Evolutionary conservation across 1,140 invertebrate genomes (phyloP), one percentile per base, ranked within the genome.

Genomic region (Dolichoris vasculosae): DNA sequence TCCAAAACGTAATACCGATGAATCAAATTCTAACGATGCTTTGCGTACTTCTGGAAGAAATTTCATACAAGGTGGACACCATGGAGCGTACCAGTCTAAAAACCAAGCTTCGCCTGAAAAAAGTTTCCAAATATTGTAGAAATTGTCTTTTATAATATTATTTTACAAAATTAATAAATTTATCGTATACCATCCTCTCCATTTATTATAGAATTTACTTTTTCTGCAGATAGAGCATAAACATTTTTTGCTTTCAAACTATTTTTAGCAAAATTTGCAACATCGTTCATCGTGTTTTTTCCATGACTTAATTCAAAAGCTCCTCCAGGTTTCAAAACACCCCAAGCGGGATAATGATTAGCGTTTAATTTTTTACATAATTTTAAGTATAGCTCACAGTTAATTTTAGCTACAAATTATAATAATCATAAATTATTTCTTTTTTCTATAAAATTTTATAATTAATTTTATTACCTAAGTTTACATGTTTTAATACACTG

Each of bases 31-130:
- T 84, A 93, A 93, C 64, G 96, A 96, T 8, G 96, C 95, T 92
- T 95, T 96, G 17, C 96, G 93, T 73, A 97, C 93, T 92, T 97
- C 96, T 59, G 96, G 96, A 23, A 97, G 91, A 80, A 97, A 93
- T 83, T 94, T 93, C 92, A 96, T 94, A 90, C 97, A 97, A 0
- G 97, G 96, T n/a, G 96, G 96, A 93, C 97, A 97, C 96, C 96
- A 97, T 88, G 97, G 96, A 8, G 96, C 96, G 93, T 96, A 97
- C 94, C 97, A 97, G 89, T 97, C 96, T 43, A 97, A 94, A 89
- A 97, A 95, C 96, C 96, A 96, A 2, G 94, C 92, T 85, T 93
- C 92, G 59, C 91, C 85, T 86, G 23, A 20, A 48, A 23, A 73
- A 76, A 81, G 40, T 63, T 77, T 79, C 3, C 43, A 75, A 38